Evolutionary conservation across 2,113 vertebrate species (phyloP), one percentile per base, ranked within the genome.

Genomic region (Hypocryptadius cinnamomeus): DNA sequence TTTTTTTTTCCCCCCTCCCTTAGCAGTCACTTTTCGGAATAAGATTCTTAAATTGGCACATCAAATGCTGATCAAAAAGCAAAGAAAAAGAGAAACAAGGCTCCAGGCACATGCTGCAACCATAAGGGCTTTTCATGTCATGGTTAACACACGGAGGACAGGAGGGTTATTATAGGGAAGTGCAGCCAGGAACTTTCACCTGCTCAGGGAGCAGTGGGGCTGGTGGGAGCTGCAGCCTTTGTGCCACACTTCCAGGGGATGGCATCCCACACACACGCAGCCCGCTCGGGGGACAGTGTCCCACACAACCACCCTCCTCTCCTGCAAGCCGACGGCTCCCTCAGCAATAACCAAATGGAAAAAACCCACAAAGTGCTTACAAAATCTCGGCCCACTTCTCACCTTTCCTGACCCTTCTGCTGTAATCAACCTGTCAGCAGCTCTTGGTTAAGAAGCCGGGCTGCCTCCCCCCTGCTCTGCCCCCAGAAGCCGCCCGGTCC

Each of bases 401-500:
- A 83, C 85, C 91, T 64, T 88, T 64, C 69, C 93, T 84, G 96
- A 88, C 92, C 93, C 87, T 78, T 16, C 44, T 68, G 69, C 72
- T 39, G 87, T 61, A 91, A 95, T 81, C 86, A 92, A 93, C 79
- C 88, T 94, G 92, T 91, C 91, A 91, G 68, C 91, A 91, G 94
- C 90, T 91, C 50, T 79, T 54, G 35, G 20, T 86, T 82, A 86
- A 64, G 80, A 35, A 60, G 15, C 9, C 3, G 8, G 77, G 68
- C 72, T 71, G 51, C 63, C 82, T 77, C 39, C 66, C 88, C 84
- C 42, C 50, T 6, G 72, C 78, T 87, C 90, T 88, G 91, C 53
- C 82, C 87, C 69, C 80, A 40, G 56, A 11, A 87, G 54, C 71
- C 6, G 59, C 71, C 90, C 24, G 4, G 77, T 95, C 90, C 95